Evolutionary conservation across 2,888 invertebrate species (phyloP).

Genomic region (Theodoxus fluviatilis): DNA sequence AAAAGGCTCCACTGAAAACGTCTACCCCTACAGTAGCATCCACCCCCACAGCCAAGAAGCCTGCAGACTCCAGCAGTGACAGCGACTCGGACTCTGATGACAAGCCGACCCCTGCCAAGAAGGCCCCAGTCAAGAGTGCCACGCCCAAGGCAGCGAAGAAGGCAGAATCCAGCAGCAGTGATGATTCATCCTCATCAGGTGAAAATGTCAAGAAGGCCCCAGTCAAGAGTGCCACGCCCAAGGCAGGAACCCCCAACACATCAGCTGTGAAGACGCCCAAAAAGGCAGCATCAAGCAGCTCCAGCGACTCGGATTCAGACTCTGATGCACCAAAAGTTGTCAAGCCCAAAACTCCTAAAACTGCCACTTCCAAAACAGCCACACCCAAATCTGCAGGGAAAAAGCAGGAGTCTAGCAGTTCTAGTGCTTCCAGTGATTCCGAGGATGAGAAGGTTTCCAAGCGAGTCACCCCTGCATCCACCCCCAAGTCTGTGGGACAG

Average conservation of each 20-base stretch:
- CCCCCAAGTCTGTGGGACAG: too few species aligned
- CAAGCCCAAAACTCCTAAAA: too few species aligned
- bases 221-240: slow-evolving; percentile 25
- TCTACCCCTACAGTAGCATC: background rate
- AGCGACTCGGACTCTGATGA: slow-evolving; percentile 39
- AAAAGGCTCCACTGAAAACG: background rate
- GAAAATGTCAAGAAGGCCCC: slow-evolving; percentile 27
- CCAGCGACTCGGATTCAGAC: slow-evolving; percentile 42
- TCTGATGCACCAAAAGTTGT: slow-evolving; percentile 29
- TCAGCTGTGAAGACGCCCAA: slow-evolving; percentile 26
- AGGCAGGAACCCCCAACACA: slow-evolving; percentile 15
- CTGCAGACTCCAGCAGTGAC: slow-evolving; percentile 31
- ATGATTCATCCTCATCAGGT: slow-evolving; percentile 35
- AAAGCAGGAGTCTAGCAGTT: slow-evolving; percentile 25
- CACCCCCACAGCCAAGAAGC: slow-evolving; percentile 24
- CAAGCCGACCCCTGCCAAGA: background rate
- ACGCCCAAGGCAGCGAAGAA: slow-evolving; percentile 7
- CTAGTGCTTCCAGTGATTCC: slow-evolving; percentile 24
- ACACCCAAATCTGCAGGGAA: slow-evolving; percentile 22
- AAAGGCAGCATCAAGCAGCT: slow-evolving; percentile 31
- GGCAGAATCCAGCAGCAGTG: slow-evolving; percentile 30
- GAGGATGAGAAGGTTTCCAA: slow-evolving; percentile 31
- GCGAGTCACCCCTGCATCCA: too few species aligned
- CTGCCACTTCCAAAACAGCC: slow-evolving; percentile 22
- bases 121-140: background rate